A percentile compares a stretch with the other conserved stretches of the same genome.
phyloP scores from a whole-genome alignment of 2,888 invertebrate species.

The Drosophila anomelani region DNA sequence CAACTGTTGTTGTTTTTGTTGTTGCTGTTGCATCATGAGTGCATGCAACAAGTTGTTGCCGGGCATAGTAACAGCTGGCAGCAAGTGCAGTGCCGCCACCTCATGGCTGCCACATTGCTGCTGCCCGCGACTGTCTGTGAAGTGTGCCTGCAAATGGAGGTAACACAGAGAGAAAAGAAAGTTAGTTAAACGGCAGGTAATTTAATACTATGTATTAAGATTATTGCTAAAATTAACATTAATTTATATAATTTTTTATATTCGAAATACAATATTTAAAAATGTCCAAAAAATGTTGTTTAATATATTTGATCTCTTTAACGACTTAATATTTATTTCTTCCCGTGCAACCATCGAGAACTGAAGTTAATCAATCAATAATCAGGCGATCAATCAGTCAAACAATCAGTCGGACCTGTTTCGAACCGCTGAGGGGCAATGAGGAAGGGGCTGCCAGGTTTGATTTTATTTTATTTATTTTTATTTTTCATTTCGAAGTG shows the following conservation, averaged over 20 bases:
- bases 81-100: slow-evolving; percentile 46
- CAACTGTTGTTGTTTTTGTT: slow-evolving; percentile 11
- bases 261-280: too few species aligned
- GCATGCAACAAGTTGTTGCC: slow-evolving; percentile 68
- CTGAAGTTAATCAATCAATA: slow-evolving; percentile 36
- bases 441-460: not conserved
- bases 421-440: not conserved
- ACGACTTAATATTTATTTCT: not conserved
- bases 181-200: not conserved
- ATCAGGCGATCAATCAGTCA: slow-evolving; percentile 43
- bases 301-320: too few species aligned
- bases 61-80: slow-evolving; percentile 58
- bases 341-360: slow-evolving; percentile 1
- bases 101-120: slow-evolving; percentile 45
- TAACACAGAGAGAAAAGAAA: not conserved
- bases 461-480: not conserved
- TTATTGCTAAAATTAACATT: too few species aligned
- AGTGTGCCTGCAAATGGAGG: not conserved
- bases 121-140: slow-evolving; percentile 2
- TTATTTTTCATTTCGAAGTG: slow-evolving; percentile 20
- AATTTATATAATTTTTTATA: too few species aligned
- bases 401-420: slow-evolving; percentile 50
- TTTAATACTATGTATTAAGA: too few species aligned
- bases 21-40: slow-evolving; percentile 47
- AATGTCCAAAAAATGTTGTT: too few species aligned